Base-by-base conservation (phyloP, 1,140 invertebrate species). In the Hylaeus volcanicus region DNA sequence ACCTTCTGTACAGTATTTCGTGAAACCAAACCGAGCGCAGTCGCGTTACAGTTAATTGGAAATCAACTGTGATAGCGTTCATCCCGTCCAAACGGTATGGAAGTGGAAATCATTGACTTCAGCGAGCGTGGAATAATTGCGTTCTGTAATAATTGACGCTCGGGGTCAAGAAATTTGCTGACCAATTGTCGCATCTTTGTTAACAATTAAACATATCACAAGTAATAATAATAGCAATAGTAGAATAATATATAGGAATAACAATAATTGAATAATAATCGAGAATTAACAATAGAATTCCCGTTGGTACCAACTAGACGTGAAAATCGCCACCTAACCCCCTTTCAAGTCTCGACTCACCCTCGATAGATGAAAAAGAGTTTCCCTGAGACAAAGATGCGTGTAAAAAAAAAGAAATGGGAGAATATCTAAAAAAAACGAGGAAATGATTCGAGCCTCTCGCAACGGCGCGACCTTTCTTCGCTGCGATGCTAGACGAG, bases 401-500 rank as follows among this genome's bases (percentile, higher is more conserved):
- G 37, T 39, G 5, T 14, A 39, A 41, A 53, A 70, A 70, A 12
- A 48, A 39, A 11, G 1, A 26, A 26, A 26, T 26, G 26, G 26
- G 26, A 26, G 51, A 51, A 51, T 51, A 51, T 51, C 9, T 51
- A 51, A 51, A 51, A 51, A 48, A 8, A 48, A 48, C 5, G 8
- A 48, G 45, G n/a, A 48, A 81, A 14, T n/a, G n/a, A 37, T 51
- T 43, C 55, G 8, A 70, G 45, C 45, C 11, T 37, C 26, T 6
- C 26, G 68, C 51, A 60, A 69, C 55, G 48, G 61, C 41, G 51
- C 5, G 61, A 53, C 56, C 79, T 81, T 76, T 81, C 80, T 79
- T 61, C 79, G 85, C 74, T 70, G 58, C 70, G 68, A 74, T 71
- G 61, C 81, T 77, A 77, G 78, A 74, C 71, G 39, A 55, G 75